Conservation (phyloP, 2,888 invertebrate species). For the Monoplex corrugatus region DNA sequence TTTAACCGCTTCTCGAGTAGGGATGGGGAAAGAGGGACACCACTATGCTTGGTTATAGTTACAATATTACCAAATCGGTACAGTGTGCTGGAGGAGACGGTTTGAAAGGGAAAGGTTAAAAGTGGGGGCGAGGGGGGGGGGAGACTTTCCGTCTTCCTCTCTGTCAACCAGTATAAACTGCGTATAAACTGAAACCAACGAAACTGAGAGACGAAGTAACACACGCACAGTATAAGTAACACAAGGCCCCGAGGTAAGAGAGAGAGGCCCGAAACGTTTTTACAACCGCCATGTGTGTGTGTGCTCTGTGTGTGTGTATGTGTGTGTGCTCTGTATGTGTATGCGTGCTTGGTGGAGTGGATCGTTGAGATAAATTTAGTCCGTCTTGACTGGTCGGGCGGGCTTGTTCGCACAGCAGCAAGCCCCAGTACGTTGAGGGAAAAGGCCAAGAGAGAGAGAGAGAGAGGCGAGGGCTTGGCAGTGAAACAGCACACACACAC, state of each 20-base stretch:
- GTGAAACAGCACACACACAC: neutral
- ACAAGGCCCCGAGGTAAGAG: conserved; percentile 2
- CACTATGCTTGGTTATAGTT: neutral
- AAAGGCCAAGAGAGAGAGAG: neutral
- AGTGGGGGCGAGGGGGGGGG: neutral
- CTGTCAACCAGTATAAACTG: neutral
- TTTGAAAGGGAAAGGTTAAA: neutral
- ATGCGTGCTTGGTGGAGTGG: conserved; percentile 33
- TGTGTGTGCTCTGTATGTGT: neutral
- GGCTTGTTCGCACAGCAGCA: neutral
- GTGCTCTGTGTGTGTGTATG: too few species aligned
- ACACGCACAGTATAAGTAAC: neutral
- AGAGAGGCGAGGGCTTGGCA: conserved; percentile 20
- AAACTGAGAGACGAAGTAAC: too few species aligned
- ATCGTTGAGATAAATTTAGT: conserved; percentile 51
- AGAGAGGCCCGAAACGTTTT: neutral
- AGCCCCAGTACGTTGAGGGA: neutral
- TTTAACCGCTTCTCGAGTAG: too few species aligned
- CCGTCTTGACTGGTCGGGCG: conserved; percentile 42
- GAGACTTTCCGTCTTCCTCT: neutral
- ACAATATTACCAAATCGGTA: neutral
- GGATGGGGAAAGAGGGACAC: too few species aligned
- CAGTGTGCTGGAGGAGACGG: neutral
- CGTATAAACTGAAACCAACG: too few species aligned
- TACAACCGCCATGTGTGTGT: neutral